A percentile compares a stretch with the other conserved stretches of the same genome.
phyloP scores from a whole-genome alignment of 2,888 invertebrate genomes.

The Sacculina carcini region DNA sequence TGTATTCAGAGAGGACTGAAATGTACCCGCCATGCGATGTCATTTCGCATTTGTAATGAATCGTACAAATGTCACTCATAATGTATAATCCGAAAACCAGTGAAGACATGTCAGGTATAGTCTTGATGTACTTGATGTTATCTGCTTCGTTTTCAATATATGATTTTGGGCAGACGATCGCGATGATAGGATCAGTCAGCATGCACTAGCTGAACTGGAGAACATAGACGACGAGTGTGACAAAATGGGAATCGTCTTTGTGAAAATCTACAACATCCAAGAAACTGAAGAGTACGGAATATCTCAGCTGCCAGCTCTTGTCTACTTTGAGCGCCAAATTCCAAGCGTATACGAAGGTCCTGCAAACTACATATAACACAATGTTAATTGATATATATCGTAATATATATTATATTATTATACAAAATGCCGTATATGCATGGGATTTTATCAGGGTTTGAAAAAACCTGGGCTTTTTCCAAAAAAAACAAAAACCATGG shows the following conservation, averaged over 20 bases:
- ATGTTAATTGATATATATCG: neutral
- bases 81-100: too few species aligned
- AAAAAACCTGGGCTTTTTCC: too few species aligned
- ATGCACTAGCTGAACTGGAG: conserved; percentile 59
- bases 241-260: conserved; percentile 60
- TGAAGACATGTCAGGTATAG: too few species aligned
- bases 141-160: too few species aligned
- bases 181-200: conserved; percentile 68
- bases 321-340: conserved; percentile 74
- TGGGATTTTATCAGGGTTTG: too few species aligned
- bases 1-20: too few species aligned
- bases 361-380: too few species aligned
- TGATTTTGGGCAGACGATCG: conserved; percentile 67
- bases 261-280: conserved; percentile 68
- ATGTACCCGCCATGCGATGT: too few species aligned
- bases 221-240: conserved; percentile 85
- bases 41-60: too few species aligned
- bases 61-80: too few species aligned
- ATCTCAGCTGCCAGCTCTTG: conserved; percentile 53
- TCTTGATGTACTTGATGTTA: too few species aligned
- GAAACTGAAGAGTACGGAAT: conserved; percentile 77
- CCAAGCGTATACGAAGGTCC: conserved; percentile 33
- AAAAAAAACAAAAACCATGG: too few species aligned
- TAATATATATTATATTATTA: neutral
- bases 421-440: neutral